phyloP scores from a whole-genome alignment of 2,888 invertebrate genomes.

The Rhogogaster chlorosoma region DNA sequence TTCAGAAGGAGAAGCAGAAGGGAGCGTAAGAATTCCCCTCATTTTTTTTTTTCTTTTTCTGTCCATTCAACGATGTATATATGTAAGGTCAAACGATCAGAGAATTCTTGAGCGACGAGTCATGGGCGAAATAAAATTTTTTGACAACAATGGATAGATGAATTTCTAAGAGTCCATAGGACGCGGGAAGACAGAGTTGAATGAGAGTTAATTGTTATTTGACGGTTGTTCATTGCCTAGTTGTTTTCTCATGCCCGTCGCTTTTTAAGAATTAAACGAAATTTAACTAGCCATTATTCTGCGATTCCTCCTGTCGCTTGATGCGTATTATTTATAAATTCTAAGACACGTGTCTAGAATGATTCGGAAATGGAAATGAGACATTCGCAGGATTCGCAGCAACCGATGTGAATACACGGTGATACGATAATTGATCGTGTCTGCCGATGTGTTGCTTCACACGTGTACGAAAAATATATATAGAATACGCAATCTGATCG shows the following conservation, averaged over 20 bases:
- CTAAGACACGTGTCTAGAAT: not conserved
- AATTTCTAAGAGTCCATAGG: not conserved
- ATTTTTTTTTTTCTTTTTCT: not conserved
- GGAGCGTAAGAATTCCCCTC: not conserved
- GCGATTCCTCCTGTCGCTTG: not conserved
- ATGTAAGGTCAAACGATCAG: slow-evolving; percentile 24
- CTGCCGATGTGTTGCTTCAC: not conserved
- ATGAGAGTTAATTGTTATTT: slow-evolving; percentile 36
- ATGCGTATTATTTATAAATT: not conserved
- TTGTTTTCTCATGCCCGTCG: not conserved
- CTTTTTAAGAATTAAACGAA: not conserved
- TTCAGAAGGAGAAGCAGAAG: not conserved
- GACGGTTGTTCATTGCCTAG: not conserved
- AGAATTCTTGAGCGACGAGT: slow-evolving; percentile 36
- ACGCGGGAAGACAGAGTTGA: not conserved
- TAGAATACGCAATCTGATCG: not conserved
- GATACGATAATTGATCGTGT: not conserved
- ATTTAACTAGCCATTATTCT: not conserved
- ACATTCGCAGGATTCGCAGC: not conserved
- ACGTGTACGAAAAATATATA: slow-evolving; percentile 1
- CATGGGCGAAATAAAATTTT: slow-evolving; percentile 4
- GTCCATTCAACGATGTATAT: not conserved
- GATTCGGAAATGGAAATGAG: not conserved
- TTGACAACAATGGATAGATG: not conserved
- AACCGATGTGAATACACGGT: slow-evolving; percentile 37